Percentiles rank a stretch among this genome's conserved stretches.
phyloP scores from a whole-genome alignment of 2,888 invertebrate genomes.

The Tenthredo scrophulariae region DNA sequence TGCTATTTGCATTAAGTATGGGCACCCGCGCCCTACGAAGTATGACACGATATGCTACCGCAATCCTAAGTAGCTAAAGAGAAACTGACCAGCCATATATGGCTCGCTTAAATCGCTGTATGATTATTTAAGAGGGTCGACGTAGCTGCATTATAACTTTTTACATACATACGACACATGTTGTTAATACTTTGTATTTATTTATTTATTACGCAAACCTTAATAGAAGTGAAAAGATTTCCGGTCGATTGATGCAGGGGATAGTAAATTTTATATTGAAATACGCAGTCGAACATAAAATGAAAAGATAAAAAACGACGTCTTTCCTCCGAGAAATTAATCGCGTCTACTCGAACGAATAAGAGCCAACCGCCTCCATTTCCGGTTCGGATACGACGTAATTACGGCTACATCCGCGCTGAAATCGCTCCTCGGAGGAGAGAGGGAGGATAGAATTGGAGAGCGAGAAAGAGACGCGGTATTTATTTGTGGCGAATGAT shows the following conservation, averaged over 20 bases:
- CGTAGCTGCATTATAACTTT: conserved; percentile 4
- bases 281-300: not conserved
- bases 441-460: not conserved
- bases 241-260: not conserved
- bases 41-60: conserved; percentile 63
- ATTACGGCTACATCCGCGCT: conserved; percentile 68
- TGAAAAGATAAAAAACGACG: not conserved
- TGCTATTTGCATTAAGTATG: conserved; percentile 60
- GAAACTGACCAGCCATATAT: conserved; percentile 56
- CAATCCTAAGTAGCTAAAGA: conserved; percentile 62
- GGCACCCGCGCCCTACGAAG: conserved; percentile 61
- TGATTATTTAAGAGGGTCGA: conserved; percentile 2
- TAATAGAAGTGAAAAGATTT: not conserved
- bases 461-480: not conserved
- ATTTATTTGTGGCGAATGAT: not conserved
- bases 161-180: not conserved
- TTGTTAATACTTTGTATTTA: not conserved
- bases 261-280: not conserved
- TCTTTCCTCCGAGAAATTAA: not conserved
- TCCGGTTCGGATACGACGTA: conserved; percentile 68
- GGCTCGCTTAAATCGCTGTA: conserved; percentile 34
- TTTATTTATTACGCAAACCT: not conserved
- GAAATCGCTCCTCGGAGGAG: conserved; percentile 58
- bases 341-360: conserved; percentile 31
- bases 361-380: conserved; percentile 66